These are phyloP conservation scores for Aporophyla lueneburgensis DNA, from an alignment of 2,888 invertebrate genomes.

Conservation along the genomic window DNA sequence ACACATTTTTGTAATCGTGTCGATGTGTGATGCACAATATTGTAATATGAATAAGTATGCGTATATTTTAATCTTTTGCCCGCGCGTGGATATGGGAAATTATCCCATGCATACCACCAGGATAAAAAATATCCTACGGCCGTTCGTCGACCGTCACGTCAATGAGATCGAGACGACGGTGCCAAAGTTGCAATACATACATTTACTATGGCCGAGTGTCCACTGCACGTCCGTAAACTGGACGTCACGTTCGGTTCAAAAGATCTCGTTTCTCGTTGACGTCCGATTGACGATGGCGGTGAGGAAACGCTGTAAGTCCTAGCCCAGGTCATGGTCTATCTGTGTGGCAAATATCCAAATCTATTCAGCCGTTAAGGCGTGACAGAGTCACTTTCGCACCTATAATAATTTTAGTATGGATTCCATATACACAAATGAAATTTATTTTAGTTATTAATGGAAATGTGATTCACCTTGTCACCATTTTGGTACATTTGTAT, in stretches of 20 bases:
- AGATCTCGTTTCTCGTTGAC: not conserved
- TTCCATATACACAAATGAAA: not conserved
- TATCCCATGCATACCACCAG: no score
- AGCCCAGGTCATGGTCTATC: not conserved
- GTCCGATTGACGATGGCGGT: not conserved
- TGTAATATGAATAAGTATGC: not conserved
- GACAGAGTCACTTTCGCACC: not conserved
- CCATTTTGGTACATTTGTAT: not conserved
- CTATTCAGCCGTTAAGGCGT: not conserved
- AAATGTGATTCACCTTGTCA: not conserved
- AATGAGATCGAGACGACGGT: not conserved
- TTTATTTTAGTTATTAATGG: not conserved
- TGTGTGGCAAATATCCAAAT: not conserved
- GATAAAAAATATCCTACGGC: not conserved
- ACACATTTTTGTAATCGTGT: slow-evolving; percentile 16
- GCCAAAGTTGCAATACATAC: not conserved
- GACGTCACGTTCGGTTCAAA: not conserved
- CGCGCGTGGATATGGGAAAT: not conserved
- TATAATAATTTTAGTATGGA: not conserved
- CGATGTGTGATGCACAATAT: slow-evolving; percentile 12
- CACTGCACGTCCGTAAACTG: not conserved
- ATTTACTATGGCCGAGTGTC: not conserved
- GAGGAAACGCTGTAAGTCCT: not conserved
- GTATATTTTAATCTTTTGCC: not conserved
- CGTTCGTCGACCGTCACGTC: not conserved